These are phyloP conservation scores for Toxotes lorentzi DNA, from an alignment of 2,797 vertebrate genomes.

Conservation along the genomic window DNA sequence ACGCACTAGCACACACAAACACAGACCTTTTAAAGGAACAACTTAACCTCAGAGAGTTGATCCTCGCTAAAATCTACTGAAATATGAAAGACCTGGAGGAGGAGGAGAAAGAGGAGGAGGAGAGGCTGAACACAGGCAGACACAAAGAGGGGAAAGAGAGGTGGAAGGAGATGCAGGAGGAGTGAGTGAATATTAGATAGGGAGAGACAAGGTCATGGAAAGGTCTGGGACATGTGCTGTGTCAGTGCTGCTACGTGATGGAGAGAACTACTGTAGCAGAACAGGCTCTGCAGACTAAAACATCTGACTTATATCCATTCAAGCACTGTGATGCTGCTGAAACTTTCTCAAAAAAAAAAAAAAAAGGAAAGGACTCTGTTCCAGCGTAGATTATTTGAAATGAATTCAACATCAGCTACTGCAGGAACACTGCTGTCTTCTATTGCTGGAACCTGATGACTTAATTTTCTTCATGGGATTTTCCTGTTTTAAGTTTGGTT, in stretches of 20 bases:
- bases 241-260: conserved; percentile 60
- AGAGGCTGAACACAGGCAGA: conserved; percentile 47
- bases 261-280: conserved; percentile 15
- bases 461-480: conserved; percentile 10
- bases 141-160: conserved; percentile 48
- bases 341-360: not conserved
- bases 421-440: not conserved
- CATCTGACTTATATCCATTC: not conserved
- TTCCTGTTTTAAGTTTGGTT: conserved; percentile 14
- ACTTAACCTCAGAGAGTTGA: conserved; percentile 80
- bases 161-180: conserved; percentile 43
- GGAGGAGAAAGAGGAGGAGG: conserved; percentile 26
- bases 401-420: not conserved
- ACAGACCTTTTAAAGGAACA: conserved; percentile 66
- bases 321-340: not conserved
- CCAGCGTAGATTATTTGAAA: not conserved
- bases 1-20: conserved; percentile 9
- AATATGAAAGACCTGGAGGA: conserved; percentile 74
- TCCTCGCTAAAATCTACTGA: conserved; percentile 79
- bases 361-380: not conserved
- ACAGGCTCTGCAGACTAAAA: conserved; percentile 3
- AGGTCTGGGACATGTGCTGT: conserved; percentile 75
- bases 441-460: not conserved
- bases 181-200: conserved; percentile 72
- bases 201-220: conserved; percentile 62